Conservation (phyloP, 2,113 vertebrate genomes). For the Hippocampus comes region DNA sequence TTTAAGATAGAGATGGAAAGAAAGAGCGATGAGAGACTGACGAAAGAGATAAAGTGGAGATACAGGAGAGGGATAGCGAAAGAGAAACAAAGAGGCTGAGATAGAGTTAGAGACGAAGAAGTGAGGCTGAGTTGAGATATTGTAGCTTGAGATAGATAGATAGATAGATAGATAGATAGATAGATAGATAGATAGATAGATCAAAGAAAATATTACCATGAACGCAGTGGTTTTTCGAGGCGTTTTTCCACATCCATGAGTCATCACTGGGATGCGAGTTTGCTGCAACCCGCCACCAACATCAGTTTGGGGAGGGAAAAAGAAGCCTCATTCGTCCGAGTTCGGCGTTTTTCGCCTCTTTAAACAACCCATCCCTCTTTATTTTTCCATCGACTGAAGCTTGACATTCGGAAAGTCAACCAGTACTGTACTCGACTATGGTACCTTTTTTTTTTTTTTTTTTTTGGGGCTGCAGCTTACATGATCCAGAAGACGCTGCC, state of each 20-base stretch:
- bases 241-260: conserved; percentile 63
- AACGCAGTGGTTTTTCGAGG: conserved; percentile 42
- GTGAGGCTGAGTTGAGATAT: too few species aligned
- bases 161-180: neutral
- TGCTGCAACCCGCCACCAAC: conserved; percentile 5
- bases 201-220: conserved; percentile 47
- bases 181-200: neutral
- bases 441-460: conserved; percentile 41
- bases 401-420: neutral
- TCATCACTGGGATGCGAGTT: conserved; percentile 18
- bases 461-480: conserved; percentile 7
- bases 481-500: conserved; percentile 5
- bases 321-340: conserved; percentile 25
- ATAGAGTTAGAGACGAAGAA: too few species aligned
- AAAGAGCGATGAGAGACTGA: too few species aligned
- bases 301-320: conserved; percentile 10
- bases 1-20: too few species aligned
- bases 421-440: conserved; percentile 31
- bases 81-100: too few species aligned
- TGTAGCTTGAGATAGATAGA: neutral
- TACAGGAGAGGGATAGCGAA: too few species aligned
- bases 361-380: conserved; percentile 39
- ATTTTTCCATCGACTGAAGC: neutral
- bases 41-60: too few species aligned
- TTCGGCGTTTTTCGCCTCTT: conserved; percentile 34